A percentile compares a stretch with the other conserved stretches of the same genome.
Evolutionary conservation across 53 echinoderm and acorn worm species (phyloP).

Genomic region (Glandiceps talaboti): DNA sequence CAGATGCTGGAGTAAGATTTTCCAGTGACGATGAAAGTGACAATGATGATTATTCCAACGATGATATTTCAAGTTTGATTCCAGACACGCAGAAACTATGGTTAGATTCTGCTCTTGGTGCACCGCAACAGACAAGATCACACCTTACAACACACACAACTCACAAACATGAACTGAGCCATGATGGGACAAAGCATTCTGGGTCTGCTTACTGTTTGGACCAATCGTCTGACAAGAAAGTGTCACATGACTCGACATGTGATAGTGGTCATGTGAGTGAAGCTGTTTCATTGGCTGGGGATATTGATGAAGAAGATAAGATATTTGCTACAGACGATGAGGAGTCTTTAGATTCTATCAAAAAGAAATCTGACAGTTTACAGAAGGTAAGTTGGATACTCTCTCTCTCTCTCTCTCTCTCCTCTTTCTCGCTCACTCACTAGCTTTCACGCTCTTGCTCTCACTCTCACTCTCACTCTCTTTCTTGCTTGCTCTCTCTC

Average conservation of each 20-base stretch:
- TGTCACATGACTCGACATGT: conserved; percentile 5
- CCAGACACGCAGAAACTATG: not conserved
- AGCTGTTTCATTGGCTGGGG: not conserved
- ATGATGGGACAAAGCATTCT: not conserved
- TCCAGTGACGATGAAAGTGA: not conserved
- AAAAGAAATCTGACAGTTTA: conserved; percentile 1
- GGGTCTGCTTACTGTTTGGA: not conserved
- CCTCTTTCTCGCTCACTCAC: too few relatives aligned
- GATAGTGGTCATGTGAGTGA: conserved; percentile 50
- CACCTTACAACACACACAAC: too few relatives aligned
- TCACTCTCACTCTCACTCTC: too few relatives aligned
- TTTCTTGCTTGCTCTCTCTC: too few relatives aligned
- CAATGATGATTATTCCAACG: not conserved
- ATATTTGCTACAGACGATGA: not conserved
- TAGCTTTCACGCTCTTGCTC: too few relatives aligned
- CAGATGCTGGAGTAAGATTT: not conserved
- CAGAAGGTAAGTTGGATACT: too few relatives aligned
- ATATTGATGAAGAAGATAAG: conserved; percentile 9
- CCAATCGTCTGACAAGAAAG: not conserved
- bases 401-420: too few relatives aligned
- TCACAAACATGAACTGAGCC: too few relatives aligned
- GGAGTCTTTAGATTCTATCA: not conserved
- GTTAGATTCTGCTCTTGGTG: not conserved
- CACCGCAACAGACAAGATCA: too few relatives aligned
- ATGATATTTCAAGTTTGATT: not conserved